phyloP scores from a whole-genome alignment of 2,113 vertebrate genomes.

The Anolis carolinensis region DNA sequence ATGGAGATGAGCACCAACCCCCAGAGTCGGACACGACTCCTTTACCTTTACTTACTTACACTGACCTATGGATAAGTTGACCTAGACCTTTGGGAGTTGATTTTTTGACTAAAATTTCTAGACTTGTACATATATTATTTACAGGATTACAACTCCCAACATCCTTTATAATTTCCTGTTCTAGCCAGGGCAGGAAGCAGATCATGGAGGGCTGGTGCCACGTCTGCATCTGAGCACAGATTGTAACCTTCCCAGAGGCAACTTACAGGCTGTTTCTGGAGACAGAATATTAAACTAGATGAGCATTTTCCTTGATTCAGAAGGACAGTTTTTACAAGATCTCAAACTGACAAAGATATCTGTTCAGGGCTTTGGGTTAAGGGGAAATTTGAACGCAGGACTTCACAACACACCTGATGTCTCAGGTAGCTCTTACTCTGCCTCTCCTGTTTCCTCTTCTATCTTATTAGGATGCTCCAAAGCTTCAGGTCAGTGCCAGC shows the following conservation, averaged over 20 bases:
- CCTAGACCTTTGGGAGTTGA: no score
- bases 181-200: background rate
- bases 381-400: background rate
- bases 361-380: background rate
- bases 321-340: no score
- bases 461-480: constrained; percentile 80
- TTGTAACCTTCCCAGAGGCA: background rate
- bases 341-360: background rate
- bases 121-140: no score
- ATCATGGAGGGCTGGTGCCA: background rate
- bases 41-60: no score
- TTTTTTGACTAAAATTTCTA: no score
- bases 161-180: background rate
- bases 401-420: background rate
- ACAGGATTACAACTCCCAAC: background rate
- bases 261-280: background rate
- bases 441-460: background rate
- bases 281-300: background rate
- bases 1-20: no score
- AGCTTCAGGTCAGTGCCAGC: constrained; percentile 73
- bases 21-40: no score
- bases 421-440: background rate
- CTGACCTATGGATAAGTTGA: no score
- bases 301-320: background rate
- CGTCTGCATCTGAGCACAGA: background rate